Evolutionary conservation across 53 echinoderm and acorn worm species (phyloP).

Genomic region (Antedon mediterranea): DNA sequence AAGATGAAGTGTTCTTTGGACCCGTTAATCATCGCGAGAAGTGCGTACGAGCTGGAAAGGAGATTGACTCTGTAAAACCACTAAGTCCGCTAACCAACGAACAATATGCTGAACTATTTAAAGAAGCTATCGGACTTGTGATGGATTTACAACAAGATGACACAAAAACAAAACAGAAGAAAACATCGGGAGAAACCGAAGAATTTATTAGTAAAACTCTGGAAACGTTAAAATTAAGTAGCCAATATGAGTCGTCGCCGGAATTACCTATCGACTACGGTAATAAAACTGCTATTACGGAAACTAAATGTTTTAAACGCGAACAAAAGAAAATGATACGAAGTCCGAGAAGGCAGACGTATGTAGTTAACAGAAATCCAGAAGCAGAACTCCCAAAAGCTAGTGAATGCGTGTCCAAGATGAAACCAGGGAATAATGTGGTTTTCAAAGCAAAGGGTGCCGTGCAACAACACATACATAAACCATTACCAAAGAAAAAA

Average conservation of each 20-base stretch:
- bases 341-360: slow-evolving; percentile 35
- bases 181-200: background rate
- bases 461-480: background rate
- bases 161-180: background rate
- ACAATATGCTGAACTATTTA: slow-evolving; percentile 71
- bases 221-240: background rate
- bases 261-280: background rate
- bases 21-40: slow-evolving; percentile 76
- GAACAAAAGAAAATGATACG: slow-evolving; percentile 24
- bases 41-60: slow-evolving; percentile 71
- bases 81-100: slow-evolving; percentile 64
- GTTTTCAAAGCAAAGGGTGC: background rate
- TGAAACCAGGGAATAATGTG: background rate
- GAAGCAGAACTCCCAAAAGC: slow-evolving; percentile 26
- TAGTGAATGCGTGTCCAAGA: slow-evolving; percentile 20
- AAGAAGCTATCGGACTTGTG: slow-evolving; percentile 60
- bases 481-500: background rate
- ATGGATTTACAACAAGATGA: slow-evolving; percentile 23
- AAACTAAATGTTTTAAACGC: slow-evolving; percentile 10
- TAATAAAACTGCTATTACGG: background rate
- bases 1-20: slow-evolving; percentile 93
- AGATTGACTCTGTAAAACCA: slow-evolving; percentile 31
- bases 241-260: background rate
- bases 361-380: slow-evolving; percentile 17
- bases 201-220: background rate